Base-by-base conservation (phyloP, 2,888 invertebrate genomes). In the Cheilosia scutellata region DNA sequence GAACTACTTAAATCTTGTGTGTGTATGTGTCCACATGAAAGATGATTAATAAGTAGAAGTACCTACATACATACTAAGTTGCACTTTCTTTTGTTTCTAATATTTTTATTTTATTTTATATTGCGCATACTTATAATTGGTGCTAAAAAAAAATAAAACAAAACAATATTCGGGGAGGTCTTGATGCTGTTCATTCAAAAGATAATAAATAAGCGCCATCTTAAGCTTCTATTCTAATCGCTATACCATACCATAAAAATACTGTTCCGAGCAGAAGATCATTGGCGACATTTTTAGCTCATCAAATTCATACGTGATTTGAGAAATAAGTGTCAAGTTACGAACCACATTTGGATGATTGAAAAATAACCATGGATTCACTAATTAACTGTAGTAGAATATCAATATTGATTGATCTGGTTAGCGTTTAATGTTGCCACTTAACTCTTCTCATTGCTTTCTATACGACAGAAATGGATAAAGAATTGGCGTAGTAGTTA, bases 401-500 rank as follows among this genome's bases (percentile, higher is more conserved):
- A 62, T 62, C 44, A 37, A 37, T 3, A 44, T 1, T 29, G 27
- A 11, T 49, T 47, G 47, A 65, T 65, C 27, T n/a, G 27, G 27
- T 33, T 33, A 49, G 16, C 33, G 16, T 42, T 11, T 20, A 11
- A 70, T 53, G 33, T 27, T 62, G 42, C 44, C 33, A 62, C 44
- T 62, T 70, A 33, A 51, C 7, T 65, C 20, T 29, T 29, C 16
- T 9, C 25, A 11, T 65, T 55, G 44, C 27, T 55, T 74, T 58
- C 27, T 25, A 33, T 33, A 16, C 40, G 29, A 2, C 13, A n/a
- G 29, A 62, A 70, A 29, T 55, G n/a, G 44, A 9, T 37, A 40
- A 13, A 44, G 58, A 71, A 71, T 71, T 77, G 55, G 70, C 70
- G 40, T 31, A 42, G 53, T 31, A n/a, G 20, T 9, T 70, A 9